Conservation (phyloP, 2,888 invertebrate species). For the Leptarthrus brevirostris region DNA sequence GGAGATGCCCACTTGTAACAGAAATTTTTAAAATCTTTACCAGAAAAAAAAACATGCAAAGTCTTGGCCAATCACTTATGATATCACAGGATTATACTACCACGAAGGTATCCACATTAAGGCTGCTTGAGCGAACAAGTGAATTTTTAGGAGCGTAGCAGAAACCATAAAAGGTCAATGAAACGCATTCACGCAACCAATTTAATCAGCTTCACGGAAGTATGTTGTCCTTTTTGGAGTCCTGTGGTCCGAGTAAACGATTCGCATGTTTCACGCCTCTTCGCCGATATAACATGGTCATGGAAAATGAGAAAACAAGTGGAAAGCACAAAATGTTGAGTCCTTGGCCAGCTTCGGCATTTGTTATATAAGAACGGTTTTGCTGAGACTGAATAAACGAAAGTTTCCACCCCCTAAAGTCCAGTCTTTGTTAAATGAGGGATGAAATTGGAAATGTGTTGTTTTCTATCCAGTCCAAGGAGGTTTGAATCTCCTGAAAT, state of each 20-base stretch:
- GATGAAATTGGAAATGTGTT: constrained; percentile 50
- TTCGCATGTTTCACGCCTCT: constrained; percentile 10
- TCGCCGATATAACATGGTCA: not conserved
- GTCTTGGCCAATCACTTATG: constrained; percentile 31
- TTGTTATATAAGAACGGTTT: not conserved
- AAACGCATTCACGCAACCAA: constrained; percentile 44
- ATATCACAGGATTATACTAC: constrained; percentile 8
- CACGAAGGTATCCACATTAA: not conserved
- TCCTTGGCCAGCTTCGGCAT: not conserved
- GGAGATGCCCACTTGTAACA: not conserved
- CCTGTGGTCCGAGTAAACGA: not conserved
- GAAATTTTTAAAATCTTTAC: too few species aligned
- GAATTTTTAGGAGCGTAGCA: constrained; percentile 16
- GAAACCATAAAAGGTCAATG: constrained; percentile 27
- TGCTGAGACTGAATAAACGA: constrained; percentile 50
- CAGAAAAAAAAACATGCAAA: not conserved
- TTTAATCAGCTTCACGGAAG: constrained; percentile 39
- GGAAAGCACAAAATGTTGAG: not conserved
- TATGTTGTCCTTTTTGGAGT: constrained; percentile 20
- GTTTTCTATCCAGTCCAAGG: constrained; percentile 38
- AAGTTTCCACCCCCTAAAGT: constrained; percentile 45
- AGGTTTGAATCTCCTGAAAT: constrained; percentile 39
- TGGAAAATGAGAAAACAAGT: too few species aligned
- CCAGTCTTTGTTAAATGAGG: constrained; percentile 49
- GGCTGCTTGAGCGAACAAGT: constrained; percentile 12